phyloP scores from a whole-genome alignment of 35 echinoderm and acorn worm genomes.

The Lytechinus pictus region DNA sequence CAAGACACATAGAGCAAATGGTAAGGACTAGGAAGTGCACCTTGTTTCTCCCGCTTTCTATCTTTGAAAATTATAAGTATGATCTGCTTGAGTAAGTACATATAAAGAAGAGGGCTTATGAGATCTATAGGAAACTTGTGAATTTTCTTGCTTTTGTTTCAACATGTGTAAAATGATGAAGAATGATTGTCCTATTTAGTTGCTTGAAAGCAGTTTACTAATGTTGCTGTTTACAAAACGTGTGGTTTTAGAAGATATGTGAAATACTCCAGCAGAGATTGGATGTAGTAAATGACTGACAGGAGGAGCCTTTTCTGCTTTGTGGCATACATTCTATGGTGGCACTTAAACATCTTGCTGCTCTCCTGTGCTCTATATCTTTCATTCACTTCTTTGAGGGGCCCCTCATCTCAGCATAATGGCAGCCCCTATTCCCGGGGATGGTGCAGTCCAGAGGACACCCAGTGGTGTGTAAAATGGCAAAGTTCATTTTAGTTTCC shows the following conservation, averaged over 20 bases:
- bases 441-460: constrained; percentile 38
- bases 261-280: background rate
- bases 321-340: background rate
- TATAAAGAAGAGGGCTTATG: background rate
- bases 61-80: too few species aligned
- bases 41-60: too few species aligned
- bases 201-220: background rate
- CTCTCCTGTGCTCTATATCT: background rate
- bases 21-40: constrained; percentile 45
- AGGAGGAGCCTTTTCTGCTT: background rate
- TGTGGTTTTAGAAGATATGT: background rate
- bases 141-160: background rate
- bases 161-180: background rate
- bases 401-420: background rate
- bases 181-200: background rate
- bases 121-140: background rate
- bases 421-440: constrained; percentile 16
- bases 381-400: background rate
- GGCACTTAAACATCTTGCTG: background rate
- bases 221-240: background rate
- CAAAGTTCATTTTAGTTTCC: constrained; percentile 17
- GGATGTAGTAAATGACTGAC: background rate
- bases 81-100: too few species aligned
- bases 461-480: constrained; percentile 22
- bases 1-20: constrained; percentile 99